Conservation (phyloP, 1,140 invertebrate genomes). For the Leptopilina clavipes region DNA sequence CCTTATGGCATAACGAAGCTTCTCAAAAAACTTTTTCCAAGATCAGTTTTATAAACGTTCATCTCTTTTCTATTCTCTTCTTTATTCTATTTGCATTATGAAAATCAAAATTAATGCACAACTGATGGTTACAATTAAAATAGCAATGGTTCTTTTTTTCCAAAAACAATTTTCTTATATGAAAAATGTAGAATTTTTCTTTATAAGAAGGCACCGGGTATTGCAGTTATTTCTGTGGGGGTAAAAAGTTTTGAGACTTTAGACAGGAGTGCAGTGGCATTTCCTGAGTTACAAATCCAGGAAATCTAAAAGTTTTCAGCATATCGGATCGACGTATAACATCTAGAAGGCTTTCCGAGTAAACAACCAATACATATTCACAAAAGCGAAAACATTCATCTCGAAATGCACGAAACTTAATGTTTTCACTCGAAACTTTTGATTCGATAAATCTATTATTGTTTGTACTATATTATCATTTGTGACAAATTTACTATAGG, state of each 20-base stretch:
- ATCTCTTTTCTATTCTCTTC: slow-evolving; percentile 41
- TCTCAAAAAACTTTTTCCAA: slow-evolving; percentile 54
- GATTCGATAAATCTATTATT: slow-evolving; percentile 10
- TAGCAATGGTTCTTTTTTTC: no score
- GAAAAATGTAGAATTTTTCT: not conserved
- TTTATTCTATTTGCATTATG: not conserved
- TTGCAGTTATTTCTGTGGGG: not conserved
- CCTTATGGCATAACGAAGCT: slow-evolving; percentile 49
- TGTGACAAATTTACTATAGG: not conserved
- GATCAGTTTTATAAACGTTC: slow-evolving; percentile 63
- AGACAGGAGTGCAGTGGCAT: slow-evolving; percentile 23
- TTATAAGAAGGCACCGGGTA: not conserved
- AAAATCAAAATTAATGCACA: no score
- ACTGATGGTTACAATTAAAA: no score
- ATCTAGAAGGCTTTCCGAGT: slow-evolving; percentile 61
- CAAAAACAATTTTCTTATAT: not conserved
- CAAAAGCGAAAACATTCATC: slow-evolving; percentile 27
- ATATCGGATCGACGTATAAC: slow-evolving; percentile 67
- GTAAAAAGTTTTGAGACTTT: slow-evolving; percentile 11
- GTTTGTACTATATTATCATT: slow-evolving; percentile 14
- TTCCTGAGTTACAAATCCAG: slow-evolving; percentile 33
- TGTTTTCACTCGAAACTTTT: slow-evolving; percentile 6
- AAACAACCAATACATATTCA: slow-evolving; percentile 65
- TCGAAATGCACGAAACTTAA: slow-evolving; percentile 22
- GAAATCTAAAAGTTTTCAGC: slow-evolving; percentile 50